These are phyloP conservation scores for Allacma fusca DNA, from an alignment of 2,888 invertebrate genomes.

Conservation along the genomic window DNA sequence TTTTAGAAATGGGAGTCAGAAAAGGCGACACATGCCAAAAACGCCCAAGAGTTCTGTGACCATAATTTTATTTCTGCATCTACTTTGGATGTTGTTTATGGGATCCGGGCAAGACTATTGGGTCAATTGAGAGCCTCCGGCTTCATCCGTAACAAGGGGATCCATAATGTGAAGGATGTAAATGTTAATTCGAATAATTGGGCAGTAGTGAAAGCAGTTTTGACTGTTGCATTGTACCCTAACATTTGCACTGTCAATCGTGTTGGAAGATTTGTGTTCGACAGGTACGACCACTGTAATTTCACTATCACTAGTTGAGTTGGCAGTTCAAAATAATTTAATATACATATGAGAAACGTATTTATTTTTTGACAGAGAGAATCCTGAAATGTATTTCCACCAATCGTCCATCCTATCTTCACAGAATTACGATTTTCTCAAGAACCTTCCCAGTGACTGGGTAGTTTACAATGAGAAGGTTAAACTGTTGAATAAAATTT, in stretches of 20 bases:
- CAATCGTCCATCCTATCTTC: background rate
- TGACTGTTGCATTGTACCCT: constrained; percentile 90
- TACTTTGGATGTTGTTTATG: constrained; percentile 89
- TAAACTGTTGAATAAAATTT: constrained; percentile 69
- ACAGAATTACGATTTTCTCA: background rate
- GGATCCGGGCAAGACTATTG: constrained; percentile 82
- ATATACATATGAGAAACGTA: background rate
- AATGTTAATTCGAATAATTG: constrained; percentile 86
- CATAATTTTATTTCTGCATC: constrained; percentile 80
- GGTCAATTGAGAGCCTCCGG: constrained; percentile 74
- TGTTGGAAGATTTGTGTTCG: constrained; percentile 43
- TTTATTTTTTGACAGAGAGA: background rate
- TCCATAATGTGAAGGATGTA: constrained; percentile 76
- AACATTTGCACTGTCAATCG: constrained; percentile 68
- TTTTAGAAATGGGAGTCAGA: constrained; percentile 64
- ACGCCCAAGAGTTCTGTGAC: constrained; percentile 67
- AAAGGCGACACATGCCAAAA: constrained; percentile 63
- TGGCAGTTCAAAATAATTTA: too few species aligned
- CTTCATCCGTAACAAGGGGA: constrained; percentile 70
- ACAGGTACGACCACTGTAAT: constrained; percentile 45
- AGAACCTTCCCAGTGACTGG: constrained; percentile 78
- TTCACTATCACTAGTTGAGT: too few species aligned
- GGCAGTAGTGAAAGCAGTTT: constrained; percentile 89
- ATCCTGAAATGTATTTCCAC: background rate
- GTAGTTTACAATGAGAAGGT: constrained; percentile 86